phyloP scores from a whole-genome alignment of 1,140 invertebrate genomes.

The Rhysida immarginata region DNA sequence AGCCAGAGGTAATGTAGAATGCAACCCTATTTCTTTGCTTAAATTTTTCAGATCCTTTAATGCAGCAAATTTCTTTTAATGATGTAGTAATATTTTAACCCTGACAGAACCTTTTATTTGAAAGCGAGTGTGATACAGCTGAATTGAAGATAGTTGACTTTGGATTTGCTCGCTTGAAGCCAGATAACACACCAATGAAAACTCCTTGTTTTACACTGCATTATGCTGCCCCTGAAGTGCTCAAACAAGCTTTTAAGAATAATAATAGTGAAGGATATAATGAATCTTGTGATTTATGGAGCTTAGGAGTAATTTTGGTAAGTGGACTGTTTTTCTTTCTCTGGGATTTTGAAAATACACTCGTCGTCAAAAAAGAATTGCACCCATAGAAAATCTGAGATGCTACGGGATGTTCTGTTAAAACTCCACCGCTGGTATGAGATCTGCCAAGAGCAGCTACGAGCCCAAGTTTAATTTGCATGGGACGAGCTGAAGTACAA shows the following conservation, averaged over 20 bases:
- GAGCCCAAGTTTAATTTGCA: too few relatives aligned
- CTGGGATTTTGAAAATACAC: too few relatives aligned
- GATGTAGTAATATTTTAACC: too few relatives aligned
- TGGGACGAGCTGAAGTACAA: too few relatives aligned
- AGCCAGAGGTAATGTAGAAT: conserved; percentile 68
- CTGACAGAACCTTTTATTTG: conserved; percentile 63
- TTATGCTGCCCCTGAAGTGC: conserved; percentile 82
- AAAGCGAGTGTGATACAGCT: conserved; percentile 40
- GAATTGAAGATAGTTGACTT: conserved; percentile 76
- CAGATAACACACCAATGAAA: conserved; percentile 42
- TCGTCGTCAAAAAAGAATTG: too few relatives aligned
- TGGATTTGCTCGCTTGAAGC: conserved; percentile 64
- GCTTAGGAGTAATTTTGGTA: conserved; percentile 69
- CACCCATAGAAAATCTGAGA: too few relatives aligned
- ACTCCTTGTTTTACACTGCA: conserved; percentile 77
- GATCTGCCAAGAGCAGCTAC: too few relatives aligned
- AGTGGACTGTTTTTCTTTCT: too few relatives aligned
- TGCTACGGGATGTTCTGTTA: too few relatives aligned
- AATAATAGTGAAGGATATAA: conserved; percentile 45
- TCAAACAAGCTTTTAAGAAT: conserved; percentile 36
- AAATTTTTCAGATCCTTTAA: conserved; percentile 12
- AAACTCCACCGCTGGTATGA: too few relatives aligned
- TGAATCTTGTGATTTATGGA: conserved; percentile 84
- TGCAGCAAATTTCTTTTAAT: too few relatives aligned
- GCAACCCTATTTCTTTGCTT: not conserved